Evolutionary conservation across 2,113 vertebrate species (phyloP).

Genomic region (Theristicus caerulescens): DNA sequence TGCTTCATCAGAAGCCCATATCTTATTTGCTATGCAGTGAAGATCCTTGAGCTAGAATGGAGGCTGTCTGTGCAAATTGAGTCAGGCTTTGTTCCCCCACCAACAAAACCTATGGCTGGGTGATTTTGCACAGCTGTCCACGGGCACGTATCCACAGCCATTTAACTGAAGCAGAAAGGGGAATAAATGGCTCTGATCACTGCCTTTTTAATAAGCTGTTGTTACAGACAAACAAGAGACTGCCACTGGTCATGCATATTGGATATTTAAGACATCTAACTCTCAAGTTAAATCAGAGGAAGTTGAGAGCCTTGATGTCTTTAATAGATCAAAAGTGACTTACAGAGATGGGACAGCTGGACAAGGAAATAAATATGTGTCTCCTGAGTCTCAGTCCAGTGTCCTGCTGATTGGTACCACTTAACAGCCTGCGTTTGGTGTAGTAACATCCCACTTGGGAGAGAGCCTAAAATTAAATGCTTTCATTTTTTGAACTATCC

Average conservation of each 20-base stretch:
- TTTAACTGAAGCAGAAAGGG: not conserved
- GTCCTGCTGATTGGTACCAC: not conserved
- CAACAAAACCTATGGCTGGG: not conserved
- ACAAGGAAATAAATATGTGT: not conserved
- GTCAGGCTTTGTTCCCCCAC: not conserved
- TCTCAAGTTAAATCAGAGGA: not conserved
- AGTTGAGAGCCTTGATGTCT: not conserved
- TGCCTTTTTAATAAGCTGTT: not conserved
- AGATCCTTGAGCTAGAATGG: not conserved
- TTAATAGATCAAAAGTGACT: not conserved
- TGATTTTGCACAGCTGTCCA: not conserved
- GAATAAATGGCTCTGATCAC: not conserved
- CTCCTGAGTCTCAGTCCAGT: not conserved
- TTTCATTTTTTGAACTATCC: not conserved
- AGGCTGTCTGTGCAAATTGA: not conserved
- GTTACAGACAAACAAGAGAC: not conserved
- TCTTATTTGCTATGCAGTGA: not conserved
- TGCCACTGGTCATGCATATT: not conserved
- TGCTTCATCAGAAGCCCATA: not conserved
- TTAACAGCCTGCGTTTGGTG: not conserved
- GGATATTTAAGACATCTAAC: not conserved
- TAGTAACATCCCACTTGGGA: not conserved
- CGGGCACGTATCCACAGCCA: fast-evolving
- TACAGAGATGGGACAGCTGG: not conserved
- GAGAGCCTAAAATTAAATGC: not conserved